Percentiles rank a stretch among this genome's conserved stretches.
phyloP scores from a whole-genome alignment of 2,113 vertebrate species.

The Cheilinus undulatus region DNA sequence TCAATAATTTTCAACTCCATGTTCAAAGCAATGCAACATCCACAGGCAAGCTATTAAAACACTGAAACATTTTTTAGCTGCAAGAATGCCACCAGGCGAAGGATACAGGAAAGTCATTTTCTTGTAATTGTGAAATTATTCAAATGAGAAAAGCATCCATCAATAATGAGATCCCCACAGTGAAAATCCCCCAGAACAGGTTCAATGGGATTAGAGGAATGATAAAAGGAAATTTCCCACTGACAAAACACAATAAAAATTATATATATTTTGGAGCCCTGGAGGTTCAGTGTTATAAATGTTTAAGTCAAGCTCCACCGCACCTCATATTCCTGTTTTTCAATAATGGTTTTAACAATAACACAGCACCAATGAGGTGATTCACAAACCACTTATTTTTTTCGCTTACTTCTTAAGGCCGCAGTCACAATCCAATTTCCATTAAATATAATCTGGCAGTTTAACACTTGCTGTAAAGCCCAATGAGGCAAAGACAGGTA shows the following conservation, averaged over 20 bases:
- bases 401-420: constrained; percentile 49
- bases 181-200: constrained; percentile 69
- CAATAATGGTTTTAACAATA: constrained; percentile 33
- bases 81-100: constrained; percentile 50
- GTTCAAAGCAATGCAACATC: constrained; percentile 67
- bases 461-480: constrained; percentile 77
- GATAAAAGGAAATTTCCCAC: constrained; percentile 57
- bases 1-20: constrained; percentile 43
- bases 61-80: constrained; percentile 58
- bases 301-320: constrained; percentile 20
- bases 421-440: constrained; percentile 69
- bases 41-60: constrained; percentile 73
- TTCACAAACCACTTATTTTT: constrained; percentile 54
- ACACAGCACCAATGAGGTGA: constrained; percentile 30
- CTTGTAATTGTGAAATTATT: constrained; percentile 79
- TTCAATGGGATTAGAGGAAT: constrained; percentile 62
- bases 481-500: constrained; percentile 76
- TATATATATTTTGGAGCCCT: constrained; percentile 35
- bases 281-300: constrained; percentile 35
- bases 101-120: constrained; percentile 73
- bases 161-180: constrained; percentile 75
- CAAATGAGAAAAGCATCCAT: constrained; percentile 75
- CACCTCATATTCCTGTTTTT: constrained; percentile 13
- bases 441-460: constrained; percentile 81
- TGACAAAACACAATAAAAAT: constrained; percentile 63